Evolutionary conservation across 2,888 invertebrate genomes (phyloP).

Genomic region (Phania funesta): DNA sequence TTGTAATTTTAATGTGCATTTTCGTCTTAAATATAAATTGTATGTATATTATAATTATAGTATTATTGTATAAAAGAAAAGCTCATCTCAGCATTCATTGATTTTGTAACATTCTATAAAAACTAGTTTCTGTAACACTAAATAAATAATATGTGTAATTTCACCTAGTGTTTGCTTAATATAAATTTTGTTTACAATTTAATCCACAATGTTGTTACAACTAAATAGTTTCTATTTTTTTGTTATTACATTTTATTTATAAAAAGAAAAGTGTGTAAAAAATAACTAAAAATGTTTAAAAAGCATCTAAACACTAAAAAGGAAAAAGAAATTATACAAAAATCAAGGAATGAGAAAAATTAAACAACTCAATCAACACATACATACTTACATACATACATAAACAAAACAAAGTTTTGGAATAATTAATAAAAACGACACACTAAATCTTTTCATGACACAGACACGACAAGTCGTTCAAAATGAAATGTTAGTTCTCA

Average conservation of each 20-base stretch:
- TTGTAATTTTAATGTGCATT: not conserved
- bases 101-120: constrained; percentile 30
- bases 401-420: constrained; percentile 44
- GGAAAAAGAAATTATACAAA: constrained; percentile 32
- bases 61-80: constrained; percentile 24
- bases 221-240: not conserved
- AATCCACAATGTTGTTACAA: not conserved
- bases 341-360: constrained; percentile 3
- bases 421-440: constrained; percentile 58
- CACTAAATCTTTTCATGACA: constrained; percentile 67
- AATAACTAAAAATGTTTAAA: constrained; percentile 57
- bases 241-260: not conserved
- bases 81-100: constrained; percentile 57
- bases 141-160: not conserved
- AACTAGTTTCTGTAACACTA: not conserved
- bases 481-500: constrained; percentile 31
- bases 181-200: constrained; percentile 36
- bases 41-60: constrained; percentile 7
- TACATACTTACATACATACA: constrained; percentile 60
- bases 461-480: constrained; percentile 56
- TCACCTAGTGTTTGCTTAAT: constrained; percentile 28
- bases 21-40: constrained; percentile 8
- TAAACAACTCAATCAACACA: constrained; percentile 52
- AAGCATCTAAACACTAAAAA: constrained; percentile 63
- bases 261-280: constrained; percentile 55